Percentiles rank a stretch among this genome's conserved stretches.
Evolutionary conservation across 2,888 invertebrate species (phyloP).

Genomic region (Dynastes tityus): DNA sequence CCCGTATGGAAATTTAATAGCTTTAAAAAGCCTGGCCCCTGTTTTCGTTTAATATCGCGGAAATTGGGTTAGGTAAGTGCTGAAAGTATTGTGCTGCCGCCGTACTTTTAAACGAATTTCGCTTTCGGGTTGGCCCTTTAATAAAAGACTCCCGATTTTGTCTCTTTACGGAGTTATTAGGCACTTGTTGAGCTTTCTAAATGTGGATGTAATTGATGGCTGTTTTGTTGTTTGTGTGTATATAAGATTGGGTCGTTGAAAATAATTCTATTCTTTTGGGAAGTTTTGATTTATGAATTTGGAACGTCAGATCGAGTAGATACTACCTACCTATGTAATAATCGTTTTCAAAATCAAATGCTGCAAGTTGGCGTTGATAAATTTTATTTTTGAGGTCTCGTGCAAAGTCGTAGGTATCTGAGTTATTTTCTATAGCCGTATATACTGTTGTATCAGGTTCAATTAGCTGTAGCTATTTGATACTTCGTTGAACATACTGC

Average conservation of each 20-base stretch:
- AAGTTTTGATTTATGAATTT: conserved; percentile 12
- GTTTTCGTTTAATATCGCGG: conserved; percentile 28
- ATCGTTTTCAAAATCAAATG: too few species aligned
- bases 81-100: conserved; percentile 29
- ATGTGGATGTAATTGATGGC: conserved; percentile 35
- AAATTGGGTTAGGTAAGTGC: conserved; percentile 41
- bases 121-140: conserved; percentile 27
- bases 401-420: too few species aligned
- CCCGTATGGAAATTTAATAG: conserved; percentile 29
- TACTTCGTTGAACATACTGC: too few species aligned
- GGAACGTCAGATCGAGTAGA: too few species aligned
- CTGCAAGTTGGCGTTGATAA: too few species aligned
- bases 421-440: too few species aligned
- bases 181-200: conserved; percentile 41
- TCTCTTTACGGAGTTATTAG: conserved; percentile 40
- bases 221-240: conserved; percentile 28
- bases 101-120: conserved; percentile 39
- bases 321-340: too few species aligned
- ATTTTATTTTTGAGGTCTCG: too few species aligned
- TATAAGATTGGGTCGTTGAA: neutral
- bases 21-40: neutral
- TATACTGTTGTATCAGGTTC: too few species aligned
- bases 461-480: too few species aligned
- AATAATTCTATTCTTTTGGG: conserved; percentile 11
- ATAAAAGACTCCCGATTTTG: conserved; percentile 42